Evolutionary conservation across 2,888 invertebrate species (phyloP).

Genomic region (Erynnis tages): DNA sequence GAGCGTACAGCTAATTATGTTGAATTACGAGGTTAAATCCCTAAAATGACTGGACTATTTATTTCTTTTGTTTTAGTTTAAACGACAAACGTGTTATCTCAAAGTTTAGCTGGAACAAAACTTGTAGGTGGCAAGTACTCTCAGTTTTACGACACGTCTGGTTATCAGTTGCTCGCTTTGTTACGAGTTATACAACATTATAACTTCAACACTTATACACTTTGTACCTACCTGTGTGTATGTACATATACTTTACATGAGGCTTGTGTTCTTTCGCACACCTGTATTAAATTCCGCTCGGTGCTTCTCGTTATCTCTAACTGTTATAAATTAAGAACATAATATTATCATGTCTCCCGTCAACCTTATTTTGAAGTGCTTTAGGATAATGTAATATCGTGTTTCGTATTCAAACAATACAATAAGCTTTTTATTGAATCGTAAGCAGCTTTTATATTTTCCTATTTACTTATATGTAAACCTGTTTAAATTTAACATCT

Average conservation of each 20-base stretch:
- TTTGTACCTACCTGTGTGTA: not conserved
- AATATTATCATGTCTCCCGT: conserved; percentile 36
- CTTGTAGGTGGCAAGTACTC: conserved; percentile 54
- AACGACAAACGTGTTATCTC: conserved; percentile 49
- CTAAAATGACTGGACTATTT: too few relatives aligned
- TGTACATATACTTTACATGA: conserved; percentile 46
- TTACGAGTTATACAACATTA: conserved; percentile 31
- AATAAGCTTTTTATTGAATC: conserved; percentile 8
- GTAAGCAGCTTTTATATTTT: not conserved
- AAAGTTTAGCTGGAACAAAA: conserved; percentile 65
- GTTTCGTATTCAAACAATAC: conserved; percentile 18
- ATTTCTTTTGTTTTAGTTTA: too few relatives aligned
- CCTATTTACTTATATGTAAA: not conserved
- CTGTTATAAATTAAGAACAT: conserved; percentile 57
- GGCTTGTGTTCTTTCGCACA: conserved; percentile 50
- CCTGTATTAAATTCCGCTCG: conserved; percentile 53
- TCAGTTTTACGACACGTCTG: conserved; percentile 72
- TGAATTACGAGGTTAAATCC: too few relatives aligned
- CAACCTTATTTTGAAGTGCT: conserved; percentile 25
- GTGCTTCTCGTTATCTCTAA: conserved; percentile 57
- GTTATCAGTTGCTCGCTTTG: conserved; percentile 65
- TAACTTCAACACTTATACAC: conserved; percentile 15
- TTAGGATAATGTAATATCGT: conserved; percentile 21
- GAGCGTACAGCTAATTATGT: too few relatives aligned
- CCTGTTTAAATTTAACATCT: not conserved